These are phyloP conservation scores for Cryptoblepharus egeriae DNA, from an alignment of 2,797 vertebrate genomes.

Conservation along the genomic window DNA sequence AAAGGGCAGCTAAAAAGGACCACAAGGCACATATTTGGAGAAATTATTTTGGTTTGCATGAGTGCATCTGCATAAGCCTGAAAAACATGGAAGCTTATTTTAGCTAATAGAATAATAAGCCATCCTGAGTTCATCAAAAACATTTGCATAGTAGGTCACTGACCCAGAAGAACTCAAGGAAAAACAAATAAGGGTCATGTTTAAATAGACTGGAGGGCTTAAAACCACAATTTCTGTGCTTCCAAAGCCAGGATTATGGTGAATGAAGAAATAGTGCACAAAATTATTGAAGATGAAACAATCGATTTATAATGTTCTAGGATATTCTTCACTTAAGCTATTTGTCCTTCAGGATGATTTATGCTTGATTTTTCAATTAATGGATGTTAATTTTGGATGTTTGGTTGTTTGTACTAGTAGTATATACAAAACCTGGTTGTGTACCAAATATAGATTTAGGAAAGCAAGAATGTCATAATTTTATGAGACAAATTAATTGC, in stretches of 20 bases:
- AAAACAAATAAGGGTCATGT: conserved; percentile 65
- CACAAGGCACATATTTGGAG: conserved; percentile 57
- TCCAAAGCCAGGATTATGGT: conserved; percentile 32
- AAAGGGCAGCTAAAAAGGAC: conserved; percentile 56
- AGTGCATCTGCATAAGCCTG: conserved; percentile 53
- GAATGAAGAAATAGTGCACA: not conserved
- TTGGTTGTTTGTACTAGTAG: not conserved
- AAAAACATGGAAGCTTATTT: conserved; percentile 64
- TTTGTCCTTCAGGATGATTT: not conserved
- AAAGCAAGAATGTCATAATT: not conserved
- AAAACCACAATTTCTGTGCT: conserved; percentile 45
- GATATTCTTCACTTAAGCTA: conserved; percentile 12
- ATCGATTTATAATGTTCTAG: conserved; percentile 14
- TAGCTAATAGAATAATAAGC: conserved; percentile 69
- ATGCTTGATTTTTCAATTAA: not conserved
- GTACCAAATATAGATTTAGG: no score
- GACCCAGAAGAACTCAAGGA: conserved; percentile 59
- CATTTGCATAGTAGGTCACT: conserved; percentile 67
- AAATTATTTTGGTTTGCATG: conserved; percentile 63
- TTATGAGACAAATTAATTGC: not conserved
- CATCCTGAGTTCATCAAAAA: conserved; percentile 61
- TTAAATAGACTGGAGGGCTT: conserved; percentile 57
- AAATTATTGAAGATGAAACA: not conserved
- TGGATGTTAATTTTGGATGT: not conserved
- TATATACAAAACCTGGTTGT: not conserved